These are phyloP conservation scores for Calliopsis andreniformis DNA, from an alignment of 1,140 invertebrate genomes.

Conservation along the genomic window DNA sequence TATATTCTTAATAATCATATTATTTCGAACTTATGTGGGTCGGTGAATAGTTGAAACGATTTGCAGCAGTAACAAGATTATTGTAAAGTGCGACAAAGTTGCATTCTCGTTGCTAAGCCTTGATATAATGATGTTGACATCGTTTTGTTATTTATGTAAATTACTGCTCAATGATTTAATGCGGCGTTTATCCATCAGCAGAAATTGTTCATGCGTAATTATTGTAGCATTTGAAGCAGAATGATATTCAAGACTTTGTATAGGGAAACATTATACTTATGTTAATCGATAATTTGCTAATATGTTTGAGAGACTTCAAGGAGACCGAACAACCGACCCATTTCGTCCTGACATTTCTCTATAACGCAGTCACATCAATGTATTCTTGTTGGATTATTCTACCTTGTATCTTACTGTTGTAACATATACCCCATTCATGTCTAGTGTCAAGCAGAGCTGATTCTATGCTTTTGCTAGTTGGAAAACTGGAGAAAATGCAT, in stretches of 20 bases:
- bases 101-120: not conserved
- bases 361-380: slow-evolving; percentile 52
- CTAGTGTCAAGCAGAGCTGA: slow-evolving; percentile 75
- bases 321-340: slow-evolving; percentile 26
- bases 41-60: slow-evolving; percentile 24
- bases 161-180: slow-evolving; percentile 10
- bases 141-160: no score
- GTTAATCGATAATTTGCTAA: slow-evolving; percentile 2
- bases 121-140: not conserved
- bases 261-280: not conserved
- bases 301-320: not conserved
- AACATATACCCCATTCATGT: slow-evolving; percentile 67
- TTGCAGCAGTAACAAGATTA: not conserved
- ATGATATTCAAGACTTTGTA: not conserved
- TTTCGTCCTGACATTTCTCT: slow-evolving; percentile 53
- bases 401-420: slow-evolving; percentile 72
- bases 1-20: slow-evolving; percentile 36
- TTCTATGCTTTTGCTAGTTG: slow-evolving; percentile 70
- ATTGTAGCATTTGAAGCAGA: not conserved
- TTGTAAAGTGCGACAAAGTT: not conserved
- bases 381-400: slow-evolving; percentile 67
- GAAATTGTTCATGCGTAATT: not conserved
- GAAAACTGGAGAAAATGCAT: slow-evolving; percentile 29
- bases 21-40: slow-evolving; percentile 43
- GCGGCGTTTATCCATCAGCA: not conserved